These are phyloP conservation scores for Probaryconus sp. DNA, from an alignment of 1,140 invertebrate genomes.

Conservation along the genomic window DNA sequence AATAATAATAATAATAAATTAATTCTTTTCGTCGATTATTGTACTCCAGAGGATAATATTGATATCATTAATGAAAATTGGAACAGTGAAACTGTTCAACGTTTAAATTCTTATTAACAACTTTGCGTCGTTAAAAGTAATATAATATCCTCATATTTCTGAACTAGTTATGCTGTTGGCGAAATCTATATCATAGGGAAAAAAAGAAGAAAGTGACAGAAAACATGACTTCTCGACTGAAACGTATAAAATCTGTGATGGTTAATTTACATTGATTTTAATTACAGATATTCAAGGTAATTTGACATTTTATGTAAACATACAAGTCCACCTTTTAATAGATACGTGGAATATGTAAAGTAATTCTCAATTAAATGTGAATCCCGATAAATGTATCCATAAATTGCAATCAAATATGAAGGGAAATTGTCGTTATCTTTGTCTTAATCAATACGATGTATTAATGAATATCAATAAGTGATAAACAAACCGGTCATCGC, in stretches of 20 bases:
- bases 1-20: too few relatives aligned
- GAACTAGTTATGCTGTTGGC: too few relatives aligned
- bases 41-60: too few relatives aligned
- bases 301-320: conserved; percentile 21
- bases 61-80: too few relatives aligned
- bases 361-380: conserved; percentile 29
- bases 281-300: conserved; percentile 17
- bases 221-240: conserved; percentile 9
- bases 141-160: too few relatives aligned
- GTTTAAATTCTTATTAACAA: too few relatives aligned
- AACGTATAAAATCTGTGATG: conserved; percentile 10
- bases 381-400: conserved; percentile 35
- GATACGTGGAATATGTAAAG: conserved; percentile 29
- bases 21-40: too few relatives aligned
- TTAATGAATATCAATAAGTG: conserved; percentile 53
- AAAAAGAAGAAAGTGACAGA: conserved; percentile 15
- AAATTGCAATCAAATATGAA: conserved; percentile 48
- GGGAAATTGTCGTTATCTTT: conserved; percentile 33
- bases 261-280: conserved; percentile 30
- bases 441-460: conserved; percentile 37
- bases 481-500: conserved; percentile 50
- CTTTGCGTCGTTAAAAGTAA: too few relatives aligned
- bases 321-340: conserved; percentile 21
- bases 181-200: conserved; percentile 1
- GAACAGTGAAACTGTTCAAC: too few relatives aligned